A percentile compares a stretch with the other conserved stretches of the same genome.
These are phyloP conservation scores for Melanotaenia trifasciata DNA, from an alignment of 2,797 vertebrate genomes.

Conservation along the genomic window DNA sequence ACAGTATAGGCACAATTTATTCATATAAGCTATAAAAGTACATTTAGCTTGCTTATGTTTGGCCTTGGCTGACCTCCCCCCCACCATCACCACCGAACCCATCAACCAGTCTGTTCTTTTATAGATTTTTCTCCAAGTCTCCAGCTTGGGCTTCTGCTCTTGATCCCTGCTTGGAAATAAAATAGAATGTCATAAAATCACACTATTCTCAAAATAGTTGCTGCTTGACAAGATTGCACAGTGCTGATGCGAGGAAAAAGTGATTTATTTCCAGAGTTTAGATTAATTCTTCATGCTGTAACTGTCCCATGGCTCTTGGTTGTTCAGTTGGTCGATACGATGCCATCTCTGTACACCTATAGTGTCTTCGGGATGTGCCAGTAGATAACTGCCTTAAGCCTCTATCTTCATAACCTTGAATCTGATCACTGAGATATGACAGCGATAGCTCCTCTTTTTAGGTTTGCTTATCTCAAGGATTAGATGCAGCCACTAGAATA, in stretches of 20 bases:
- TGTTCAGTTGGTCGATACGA: conserved; percentile 17
- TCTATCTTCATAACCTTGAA: conserved; percentile 63
- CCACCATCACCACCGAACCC: no score
- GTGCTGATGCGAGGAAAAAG: conserved; percentile 8
- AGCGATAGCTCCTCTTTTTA: conserved; percentile 55
- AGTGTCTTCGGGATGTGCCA: conserved; percentile 35
- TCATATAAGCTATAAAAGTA: no score
- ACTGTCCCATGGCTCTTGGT: not conserved
- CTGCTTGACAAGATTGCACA: conserved; percentile 3
- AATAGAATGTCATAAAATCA: not conserved
- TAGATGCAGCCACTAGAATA: conserved; percentile 46
- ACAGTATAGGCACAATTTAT: no score
- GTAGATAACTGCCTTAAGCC: conserved; percentile 54
- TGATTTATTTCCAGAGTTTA: conserved; percentile 8
- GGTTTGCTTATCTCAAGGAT: conserved; percentile 68
- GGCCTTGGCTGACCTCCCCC: no score
- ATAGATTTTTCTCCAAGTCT: conserved; percentile 5
- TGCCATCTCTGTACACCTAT: conserved; percentile 32
- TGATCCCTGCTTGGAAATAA: not conserved
- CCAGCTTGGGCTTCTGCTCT: conserved; percentile 7
- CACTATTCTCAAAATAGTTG: not conserved
- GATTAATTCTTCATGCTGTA: conserved; percentile 6
- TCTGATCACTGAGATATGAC: conserved; percentile 58
- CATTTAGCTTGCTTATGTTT: not conserved
- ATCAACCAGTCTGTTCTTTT: not conserved